Evolutionary conservation across 2,888 invertebrate species (phyloP), one percentile per base, ranked within the genome.

Genomic region (Drosophila engyochracea): DNA sequence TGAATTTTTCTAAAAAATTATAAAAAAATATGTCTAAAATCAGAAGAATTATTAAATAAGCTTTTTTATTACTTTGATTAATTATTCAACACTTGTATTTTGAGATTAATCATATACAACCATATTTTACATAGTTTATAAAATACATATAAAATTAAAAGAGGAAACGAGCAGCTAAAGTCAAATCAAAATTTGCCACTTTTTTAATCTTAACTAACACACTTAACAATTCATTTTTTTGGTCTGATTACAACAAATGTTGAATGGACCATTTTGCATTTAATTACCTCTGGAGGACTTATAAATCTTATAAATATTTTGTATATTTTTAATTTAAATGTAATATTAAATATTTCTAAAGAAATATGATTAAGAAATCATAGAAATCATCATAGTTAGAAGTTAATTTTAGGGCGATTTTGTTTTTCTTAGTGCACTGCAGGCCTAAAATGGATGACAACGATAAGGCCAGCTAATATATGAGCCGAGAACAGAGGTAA

Each of bases 381-480:
- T 9, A 31, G 9, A 31, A 31, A 31, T 31, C 31, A 31, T 31
- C 31, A 1, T 16, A 16, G 5, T 16, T 37, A 5, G 1, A 44
- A 22, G 12, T 16, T 37, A 6, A 19, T 37, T 19, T 41, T n/a
- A 41, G 10, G 4, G 2, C 4, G 16, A 25, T 25, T 47, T 47
- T 22, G 7, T 35, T 35, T 25, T 47, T 16, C 25, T 16, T 47
- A 47, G 47, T 51, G 41, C 53, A 75, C 68, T 63, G 64, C 67
- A 72, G 78, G 71, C 64, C 59, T 55, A 66, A 47, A 61, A 74
- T 69, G 73, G 64, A 73, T 81, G 85, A 81, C 83, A 84, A 62
- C 63, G 78, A 77, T 74, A 75, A 76, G 61, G 70, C 75, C 70
- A 84, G 54, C 53, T 87, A 82, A 88, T 85, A 80, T 79, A 86